Percentiles rank a stretch among this genome's conserved stretches.
These are phyloP conservation scores for Gnathonemus echidnorhynchus DNA, from an alignment of 2,113 vertebrate genomes.

Conservation along the genomic window DNA sequence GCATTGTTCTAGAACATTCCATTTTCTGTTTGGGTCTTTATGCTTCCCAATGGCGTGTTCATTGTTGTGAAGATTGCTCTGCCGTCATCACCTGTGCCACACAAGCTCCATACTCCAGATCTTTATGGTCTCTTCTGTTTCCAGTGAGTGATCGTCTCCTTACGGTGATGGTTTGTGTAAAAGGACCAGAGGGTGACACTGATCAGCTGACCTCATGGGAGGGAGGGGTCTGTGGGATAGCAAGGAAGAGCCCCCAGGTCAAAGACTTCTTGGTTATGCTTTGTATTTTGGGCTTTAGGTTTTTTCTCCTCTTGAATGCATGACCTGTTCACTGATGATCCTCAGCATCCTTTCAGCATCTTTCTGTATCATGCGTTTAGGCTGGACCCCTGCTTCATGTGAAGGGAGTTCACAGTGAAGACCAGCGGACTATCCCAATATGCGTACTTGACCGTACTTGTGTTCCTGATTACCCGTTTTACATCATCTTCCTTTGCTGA, in stretches of 20 bases:
- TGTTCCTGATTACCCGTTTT: neutral
- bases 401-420: neutral
- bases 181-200: slow-evolving; percentile 32
- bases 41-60: neutral
- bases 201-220: slow-evolving; percentile 4
- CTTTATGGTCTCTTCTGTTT: slow-evolving; percentile 16
- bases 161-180: neutral
- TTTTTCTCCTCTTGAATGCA: neutral
- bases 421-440: neutral
- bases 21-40: neutral
- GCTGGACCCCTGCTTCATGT: neutral
- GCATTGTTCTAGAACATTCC: neutral
- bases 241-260: neutral
- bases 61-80: neutral
- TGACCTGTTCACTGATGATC: neutral
- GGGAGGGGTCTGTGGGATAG: neutral
- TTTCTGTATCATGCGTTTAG: neutral
- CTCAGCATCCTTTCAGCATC: slow-evolving; percentile 33
- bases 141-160: slow-evolving; percentile 34
- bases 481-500: neutral
- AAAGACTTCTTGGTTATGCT: neutral
- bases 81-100: neutral
- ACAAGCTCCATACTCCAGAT: neutral
- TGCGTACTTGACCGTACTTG: neutral
- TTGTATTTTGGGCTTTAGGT: neutral